Conservation (phyloP, 2,113 vertebrate genomes). For the Eira barbara region DNA sequence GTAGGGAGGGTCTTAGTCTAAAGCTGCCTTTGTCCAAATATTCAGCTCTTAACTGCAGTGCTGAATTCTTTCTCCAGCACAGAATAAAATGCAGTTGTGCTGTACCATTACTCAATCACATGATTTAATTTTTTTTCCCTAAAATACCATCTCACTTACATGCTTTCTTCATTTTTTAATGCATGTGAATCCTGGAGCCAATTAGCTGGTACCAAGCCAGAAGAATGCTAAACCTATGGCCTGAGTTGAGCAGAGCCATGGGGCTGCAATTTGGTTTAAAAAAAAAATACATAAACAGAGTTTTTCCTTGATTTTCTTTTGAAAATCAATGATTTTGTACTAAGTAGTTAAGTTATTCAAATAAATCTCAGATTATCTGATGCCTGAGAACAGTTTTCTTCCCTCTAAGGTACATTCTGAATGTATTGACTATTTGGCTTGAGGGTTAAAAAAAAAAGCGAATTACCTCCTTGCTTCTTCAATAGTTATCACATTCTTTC, state of each 20-base stretch:
- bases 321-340: slow-evolving; percentile 61
- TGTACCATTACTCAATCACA: not conserved
- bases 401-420: slow-evolving; percentile 27
- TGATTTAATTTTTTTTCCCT: not conserved
- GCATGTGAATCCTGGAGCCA: not conserved
- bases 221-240: not conserved
- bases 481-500: slow-evolving; percentile 53
- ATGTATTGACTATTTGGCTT: slow-evolving; percentile 57
- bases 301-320: slow-evolving; percentile 2
- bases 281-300: not conserved
- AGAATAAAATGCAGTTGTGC: not conserved
- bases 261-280: not conserved
- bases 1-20: not conserved
- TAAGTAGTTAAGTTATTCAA: slow-evolving; percentile 54
- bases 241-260: not conserved
- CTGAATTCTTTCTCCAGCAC: not conserved
- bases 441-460: slow-evolving; percentile 38
- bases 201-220: not conserved
- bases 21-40: not conserved
- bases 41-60: not conserved
- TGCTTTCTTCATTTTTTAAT: not conserved
- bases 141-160: not conserved
- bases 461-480: slow-evolving; percentile 58
- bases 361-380: slow-evolving; percentile 60
- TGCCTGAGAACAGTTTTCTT: slow-evolving; percentile 36